A percentile compares a stretch with the other conserved stretches of the same genome.
Conservation (phyloP, 2,888 invertebrate genomes). For the Amiota minor region DNA sequence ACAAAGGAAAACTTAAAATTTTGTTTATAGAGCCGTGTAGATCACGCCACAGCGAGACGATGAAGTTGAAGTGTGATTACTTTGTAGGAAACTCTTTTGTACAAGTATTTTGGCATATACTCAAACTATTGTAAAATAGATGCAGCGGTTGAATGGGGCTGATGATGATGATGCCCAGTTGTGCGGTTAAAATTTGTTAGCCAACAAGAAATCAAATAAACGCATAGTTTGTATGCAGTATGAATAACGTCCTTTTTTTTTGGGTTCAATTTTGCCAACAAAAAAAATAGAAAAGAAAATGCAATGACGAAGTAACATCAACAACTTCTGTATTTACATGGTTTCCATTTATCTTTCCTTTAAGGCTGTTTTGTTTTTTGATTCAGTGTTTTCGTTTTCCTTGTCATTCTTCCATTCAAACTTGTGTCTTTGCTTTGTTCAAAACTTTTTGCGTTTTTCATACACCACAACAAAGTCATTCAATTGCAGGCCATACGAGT, state of each 20-base stretch:
- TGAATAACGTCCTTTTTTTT: background rate
- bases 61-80: too few species aligned
- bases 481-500: slow-evolving; percentile 8
- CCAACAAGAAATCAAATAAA: slow-evolving; percentile 52
- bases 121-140: background rate
- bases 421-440: background rate
- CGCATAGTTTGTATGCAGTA: slow-evolving; percentile 24
- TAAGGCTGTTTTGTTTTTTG: background rate
- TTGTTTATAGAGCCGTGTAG: background rate
- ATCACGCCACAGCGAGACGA: background rate
- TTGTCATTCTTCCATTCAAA: background rate
- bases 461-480: slow-evolving; percentile 27
- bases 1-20: background rate
- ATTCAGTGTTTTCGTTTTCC: background rate
- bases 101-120: background rate
- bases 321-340: too few species aligned
- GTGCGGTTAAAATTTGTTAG: slow-evolving; percentile 62
- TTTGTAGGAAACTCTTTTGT: background rate
- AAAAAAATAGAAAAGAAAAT: background rate
- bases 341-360: background rate
- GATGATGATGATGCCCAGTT: slow-evolving; percentile 36
- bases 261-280: background rate
- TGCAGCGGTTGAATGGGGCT: background rate
- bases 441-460: slow-evolving; percentile 17
- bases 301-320: background rate